Percentiles rank a stretch among this genome's conserved stretches.
Conservation (phyloP, 2,888 invertebrate genomes). For the Campoplex nolae region DNA sequence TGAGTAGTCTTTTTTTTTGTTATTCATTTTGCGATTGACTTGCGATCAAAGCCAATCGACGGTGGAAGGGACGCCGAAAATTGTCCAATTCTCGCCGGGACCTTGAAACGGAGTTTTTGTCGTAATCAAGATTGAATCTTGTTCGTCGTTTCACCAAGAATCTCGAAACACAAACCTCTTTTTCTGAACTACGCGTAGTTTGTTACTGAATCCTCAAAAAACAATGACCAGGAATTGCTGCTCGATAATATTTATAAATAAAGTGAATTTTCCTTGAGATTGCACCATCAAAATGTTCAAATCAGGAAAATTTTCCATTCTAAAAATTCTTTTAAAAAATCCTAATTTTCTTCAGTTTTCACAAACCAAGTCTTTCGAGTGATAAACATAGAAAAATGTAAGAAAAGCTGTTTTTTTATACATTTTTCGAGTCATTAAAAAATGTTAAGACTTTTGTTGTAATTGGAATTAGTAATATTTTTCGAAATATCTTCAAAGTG, state of each 20-base stretch:
- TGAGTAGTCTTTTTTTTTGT: not conserved
- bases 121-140: slow-evolving; percentile 6
- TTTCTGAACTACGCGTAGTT: not conserved
- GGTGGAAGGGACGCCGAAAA: not conserved
- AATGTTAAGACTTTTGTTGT: no score
- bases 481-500: no score
- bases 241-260: slow-evolving; percentile 4
- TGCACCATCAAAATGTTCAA: not conserved
- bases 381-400: no score
- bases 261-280: not conserved
- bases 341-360: no score
- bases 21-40: not conserved
- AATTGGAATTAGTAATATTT: no score
- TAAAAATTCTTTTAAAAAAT: not conserved
- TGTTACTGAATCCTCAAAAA: not conserved
- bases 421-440: no score
- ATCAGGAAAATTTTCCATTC: not conserved
- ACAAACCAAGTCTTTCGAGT: no score
- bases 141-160: slow-evolving; percentile 6
- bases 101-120: not conserved
- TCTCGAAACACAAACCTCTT: slow-evolving; percentile 11
- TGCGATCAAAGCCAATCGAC: not conserved
- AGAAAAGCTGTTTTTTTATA: no score
- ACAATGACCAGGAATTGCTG: slow-evolving; percentile 6
- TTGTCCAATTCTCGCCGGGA: not conserved